Percentiles rank a stretch among this genome's conserved stretches.
Evolutionary conservation across 2,888 invertebrate genomes (phyloP).

Genomic region (Phaonia tiefii): DNA sequence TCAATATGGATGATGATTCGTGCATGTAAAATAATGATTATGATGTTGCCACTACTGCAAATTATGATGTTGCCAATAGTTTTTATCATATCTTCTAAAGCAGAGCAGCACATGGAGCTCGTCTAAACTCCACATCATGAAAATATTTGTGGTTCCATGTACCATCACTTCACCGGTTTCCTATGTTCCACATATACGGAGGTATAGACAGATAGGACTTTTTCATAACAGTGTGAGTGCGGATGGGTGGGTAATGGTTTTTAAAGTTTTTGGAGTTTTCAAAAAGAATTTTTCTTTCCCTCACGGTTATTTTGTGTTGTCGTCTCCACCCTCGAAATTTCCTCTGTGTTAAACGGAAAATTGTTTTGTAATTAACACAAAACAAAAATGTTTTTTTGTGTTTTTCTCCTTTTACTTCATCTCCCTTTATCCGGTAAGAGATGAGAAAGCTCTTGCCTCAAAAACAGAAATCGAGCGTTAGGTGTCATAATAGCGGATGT

Average conservation of each 20-base stretch:
- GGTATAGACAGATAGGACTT: background rate
- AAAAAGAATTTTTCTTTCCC: conserved; percentile 47
- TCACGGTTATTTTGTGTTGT: conserved; percentile 22
- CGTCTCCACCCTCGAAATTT: background rate
- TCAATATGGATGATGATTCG: no score
- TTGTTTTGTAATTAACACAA: conserved; percentile 47
- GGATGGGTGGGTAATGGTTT: conserved; percentile 23
- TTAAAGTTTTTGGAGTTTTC: conserved; percentile 38
- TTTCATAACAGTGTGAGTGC: background rate
- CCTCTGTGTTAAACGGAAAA: conserved; percentile 31
- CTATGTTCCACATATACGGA: background rate
- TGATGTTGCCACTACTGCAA: background rate
- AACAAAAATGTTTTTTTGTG: conserved; percentile 14
- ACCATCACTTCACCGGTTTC: conserved; percentile 47
- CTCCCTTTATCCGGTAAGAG: background rate
- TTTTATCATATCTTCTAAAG: conserved; percentile 25
- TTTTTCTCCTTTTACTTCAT: conserved; percentile 5
- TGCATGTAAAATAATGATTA: background rate
- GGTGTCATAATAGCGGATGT: conserved; percentile 55
- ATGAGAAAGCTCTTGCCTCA: conserved; percentile 33
- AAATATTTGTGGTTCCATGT: conserved; percentile 60
- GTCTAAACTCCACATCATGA: conserved; percentile 27
- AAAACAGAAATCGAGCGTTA: conserved; percentile 19
- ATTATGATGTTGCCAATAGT: conserved; percentile 57
- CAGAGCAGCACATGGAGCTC: background rate